These are phyloP conservation scores for Oreamnos americanus DNA, from an alignment of 2,113 vertebrate species.

Conservation along the genomic window DNA sequence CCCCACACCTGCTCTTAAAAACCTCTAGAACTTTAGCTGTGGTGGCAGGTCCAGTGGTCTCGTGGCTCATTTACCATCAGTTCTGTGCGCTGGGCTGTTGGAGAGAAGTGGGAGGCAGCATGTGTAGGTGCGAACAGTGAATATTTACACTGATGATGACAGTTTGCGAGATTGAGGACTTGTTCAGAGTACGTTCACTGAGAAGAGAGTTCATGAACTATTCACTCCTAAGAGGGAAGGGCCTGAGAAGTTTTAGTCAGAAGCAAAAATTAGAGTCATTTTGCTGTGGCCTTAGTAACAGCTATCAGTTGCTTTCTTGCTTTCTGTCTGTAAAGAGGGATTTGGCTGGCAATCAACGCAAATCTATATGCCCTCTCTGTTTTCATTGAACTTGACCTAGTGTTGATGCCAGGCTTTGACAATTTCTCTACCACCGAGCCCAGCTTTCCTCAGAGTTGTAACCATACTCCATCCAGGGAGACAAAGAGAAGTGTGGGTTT, in stretches of 20 bases:
- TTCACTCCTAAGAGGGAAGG: not conserved
- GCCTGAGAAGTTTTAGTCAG: conserved; percentile 34
- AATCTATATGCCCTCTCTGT: conserved; percentile 23
- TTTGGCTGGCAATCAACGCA: conserved; percentile 19
- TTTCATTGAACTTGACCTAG: conserved; percentile 45
- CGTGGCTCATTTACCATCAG: not conserved
- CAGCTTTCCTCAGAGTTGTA: not conserved
- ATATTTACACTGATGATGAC: not conserved
- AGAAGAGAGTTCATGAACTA: not conserved
- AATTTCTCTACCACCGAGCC: not conserved
- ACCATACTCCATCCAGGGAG: not conserved
- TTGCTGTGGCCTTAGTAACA: conserved; percentile 45
- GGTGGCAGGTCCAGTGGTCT: not conserved
- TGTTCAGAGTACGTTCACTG: not conserved
- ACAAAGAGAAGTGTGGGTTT: not conserved
- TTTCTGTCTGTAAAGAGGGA: conserved; percentile 26
- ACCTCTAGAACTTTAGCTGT: not conserved
- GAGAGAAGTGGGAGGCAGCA: not conserved
- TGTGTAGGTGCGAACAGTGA: not conserved
- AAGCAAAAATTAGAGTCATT: conserved; percentile 37
- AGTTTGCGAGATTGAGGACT: not conserved
- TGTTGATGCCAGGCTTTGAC: not conserved
- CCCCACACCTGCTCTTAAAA: not conserved
- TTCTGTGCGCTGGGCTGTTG: not conserved
- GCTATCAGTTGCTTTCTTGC: conserved; percentile 15